phyloP scores from a whole-genome alignment of 2,888 invertebrate species.

The Pseudanteris insignis region DNA sequence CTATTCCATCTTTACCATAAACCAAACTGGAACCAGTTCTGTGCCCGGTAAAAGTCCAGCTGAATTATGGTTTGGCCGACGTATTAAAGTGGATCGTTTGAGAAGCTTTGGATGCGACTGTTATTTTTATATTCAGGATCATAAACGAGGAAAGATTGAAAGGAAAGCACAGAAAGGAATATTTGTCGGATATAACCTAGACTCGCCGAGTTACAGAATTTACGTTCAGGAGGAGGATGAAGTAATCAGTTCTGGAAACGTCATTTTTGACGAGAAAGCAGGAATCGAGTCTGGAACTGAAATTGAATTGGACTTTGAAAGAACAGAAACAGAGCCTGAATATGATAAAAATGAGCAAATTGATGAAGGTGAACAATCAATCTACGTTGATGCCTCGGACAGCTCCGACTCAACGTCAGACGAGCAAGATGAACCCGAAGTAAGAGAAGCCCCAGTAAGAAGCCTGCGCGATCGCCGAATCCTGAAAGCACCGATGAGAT shows the following conservation, averaged over 20 bases:
- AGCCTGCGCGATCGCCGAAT: neutral
- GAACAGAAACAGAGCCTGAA: neutral
- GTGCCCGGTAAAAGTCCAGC: slow-evolving; percentile 2
- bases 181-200: slow-evolving; percentile 48
- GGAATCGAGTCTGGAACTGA: neutral
- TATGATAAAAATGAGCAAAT: too few species aligned
- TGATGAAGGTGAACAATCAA: too few species aligned
- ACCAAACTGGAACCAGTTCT: slow-evolving; percentile 13
- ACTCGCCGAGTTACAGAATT: slow-evolving; percentile 45
- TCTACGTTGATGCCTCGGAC: too few species aligned
- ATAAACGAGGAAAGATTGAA: slow-evolving; percentile 5
- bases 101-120: slow-evolving; percentile 9
- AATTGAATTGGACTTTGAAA: too few species aligned
- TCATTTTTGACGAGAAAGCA: slow-evolving; percentile 33
- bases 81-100: neutral
- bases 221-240: slow-evolving; percentile 34
- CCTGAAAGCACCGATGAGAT: neutral
- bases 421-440: too few species aligned
- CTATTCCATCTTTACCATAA: slow-evolving; percentile 6
- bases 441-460: neutral
- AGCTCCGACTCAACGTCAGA: too few species aligned
- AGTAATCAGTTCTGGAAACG: slow-evolving; percentile 43
- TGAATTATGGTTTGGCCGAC: slow-evolving; percentile 12
- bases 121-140: neutral
- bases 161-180: slow-evolving; percentile 46